phyloP scores from a whole-genome alignment of 2,113 vertebrate genomes.

The Microtus montanus region DNA sequence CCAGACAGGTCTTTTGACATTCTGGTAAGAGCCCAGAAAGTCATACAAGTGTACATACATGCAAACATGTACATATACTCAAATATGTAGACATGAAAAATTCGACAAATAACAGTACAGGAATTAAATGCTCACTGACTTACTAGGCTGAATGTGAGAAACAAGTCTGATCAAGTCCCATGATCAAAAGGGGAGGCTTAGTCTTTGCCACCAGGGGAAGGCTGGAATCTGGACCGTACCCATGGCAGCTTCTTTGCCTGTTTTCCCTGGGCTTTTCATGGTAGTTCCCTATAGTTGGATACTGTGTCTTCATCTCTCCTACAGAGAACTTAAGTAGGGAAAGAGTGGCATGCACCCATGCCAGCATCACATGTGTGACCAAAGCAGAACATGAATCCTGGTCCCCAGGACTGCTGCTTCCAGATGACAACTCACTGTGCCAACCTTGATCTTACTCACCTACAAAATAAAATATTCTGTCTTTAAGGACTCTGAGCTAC shows the following conservation, averaged over 20 bases:
- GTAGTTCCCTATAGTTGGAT: neutral
- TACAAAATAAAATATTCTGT: slow-evolving; percentile 6
- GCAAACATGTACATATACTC: neutral
- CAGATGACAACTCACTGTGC: neutral
- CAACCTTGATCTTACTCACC: neutral
- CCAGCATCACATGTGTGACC: neutral
- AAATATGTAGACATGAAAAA: slow-evolving; percentile 22
- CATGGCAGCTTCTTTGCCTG: neutral
- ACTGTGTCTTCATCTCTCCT: neutral
- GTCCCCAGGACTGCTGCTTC: neutral
- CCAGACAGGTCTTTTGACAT: neutral
- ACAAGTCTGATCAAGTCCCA: neutral
- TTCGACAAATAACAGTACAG: neutral
- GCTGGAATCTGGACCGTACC: neutral
- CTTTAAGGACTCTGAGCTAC: neutral
- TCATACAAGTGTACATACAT: too few relatives aligned
- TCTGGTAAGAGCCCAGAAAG: neutral
- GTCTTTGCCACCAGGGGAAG: neutral
- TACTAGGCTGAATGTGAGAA: neutral
- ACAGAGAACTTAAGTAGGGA: neutral
- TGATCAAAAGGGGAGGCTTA: neutral
- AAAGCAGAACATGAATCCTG: neutral
- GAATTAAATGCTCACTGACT: neutral
- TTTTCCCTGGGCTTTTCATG: neutral
- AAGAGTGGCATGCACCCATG: neutral